Conservation (phyloP, 2,888 invertebrate species). For the Liposcelis brunnea region DNA sequence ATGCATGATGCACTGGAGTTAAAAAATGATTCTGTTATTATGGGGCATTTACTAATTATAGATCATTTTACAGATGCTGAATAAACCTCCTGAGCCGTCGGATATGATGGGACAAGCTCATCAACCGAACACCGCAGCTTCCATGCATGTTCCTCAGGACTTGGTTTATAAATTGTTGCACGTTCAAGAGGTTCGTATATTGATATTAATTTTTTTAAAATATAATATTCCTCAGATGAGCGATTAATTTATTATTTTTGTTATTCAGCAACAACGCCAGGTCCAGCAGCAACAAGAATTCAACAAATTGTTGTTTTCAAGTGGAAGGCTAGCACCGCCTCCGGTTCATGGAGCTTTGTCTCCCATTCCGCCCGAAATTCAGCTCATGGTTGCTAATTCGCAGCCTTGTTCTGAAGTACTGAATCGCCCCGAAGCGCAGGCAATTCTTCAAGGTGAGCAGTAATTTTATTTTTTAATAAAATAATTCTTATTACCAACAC, state of each 20-base stretch:
- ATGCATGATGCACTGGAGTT: too few species aligned
- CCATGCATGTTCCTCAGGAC: constrained; percentile 22
- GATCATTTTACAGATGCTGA: constrained; percentile 38
- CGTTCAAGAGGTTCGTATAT: constrained; percentile 28
- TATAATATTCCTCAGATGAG: too few species aligned
- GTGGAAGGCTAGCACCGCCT: too few species aligned
- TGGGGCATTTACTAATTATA: neutral
- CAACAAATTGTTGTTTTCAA: constrained; percentile 14
- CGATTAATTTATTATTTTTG: neutral
- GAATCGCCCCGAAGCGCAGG: constrained; percentile 57
- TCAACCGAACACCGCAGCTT: constrained; percentile 13
- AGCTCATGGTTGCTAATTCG: constrained; percentile 30
- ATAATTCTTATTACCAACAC: too few species aligned
- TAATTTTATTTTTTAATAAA: constrained; percentile 1
- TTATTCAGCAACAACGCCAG: constrained; percentile 14
- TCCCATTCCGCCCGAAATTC: constrained; percentile 28
- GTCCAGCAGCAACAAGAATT: constrained; percentile 18
- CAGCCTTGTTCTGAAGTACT: constrained; percentile 43
- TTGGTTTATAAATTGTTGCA: constrained; percentile 33
- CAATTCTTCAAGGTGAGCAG: constrained; percentile 49
- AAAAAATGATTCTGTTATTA: too few species aligned
- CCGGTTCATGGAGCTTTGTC: constrained; percentile 16
- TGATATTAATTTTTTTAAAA: too few species aligned
- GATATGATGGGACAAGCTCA: too few species aligned
- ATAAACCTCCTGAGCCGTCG: constrained; percentile 24